These are phyloP conservation scores for Tribolium madens DNA, from an alignment of 1,140 invertebrate species.

Conservation along the genomic window DNA sequence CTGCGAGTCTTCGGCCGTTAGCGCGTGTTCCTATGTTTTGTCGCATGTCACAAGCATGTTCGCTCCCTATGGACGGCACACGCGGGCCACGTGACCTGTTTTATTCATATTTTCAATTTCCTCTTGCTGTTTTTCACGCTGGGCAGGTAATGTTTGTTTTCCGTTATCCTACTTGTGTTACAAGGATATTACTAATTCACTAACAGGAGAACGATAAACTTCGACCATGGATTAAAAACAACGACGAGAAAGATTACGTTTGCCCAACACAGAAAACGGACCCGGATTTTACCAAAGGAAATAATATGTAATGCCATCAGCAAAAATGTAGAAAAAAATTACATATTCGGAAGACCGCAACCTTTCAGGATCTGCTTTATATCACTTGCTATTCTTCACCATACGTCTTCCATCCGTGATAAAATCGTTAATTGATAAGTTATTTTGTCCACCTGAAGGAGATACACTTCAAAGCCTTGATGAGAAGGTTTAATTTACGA, in stretches of 20 bases:
- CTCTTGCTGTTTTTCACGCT: slow-evolving; percentile 49
- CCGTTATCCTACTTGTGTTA: slow-evolving; percentile 43
- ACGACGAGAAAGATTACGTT: slow-evolving; percentile 2
- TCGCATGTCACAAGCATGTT: slow-evolving; percentile 48
- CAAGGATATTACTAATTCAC: slow-evolving; percentile 45
- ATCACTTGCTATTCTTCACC: too few species aligned
- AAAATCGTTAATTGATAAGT: too few species aligned
- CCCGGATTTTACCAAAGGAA: too few species aligned
- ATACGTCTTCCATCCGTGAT: too few species aligned
- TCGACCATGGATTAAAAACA: slow-evolving; percentile 11
- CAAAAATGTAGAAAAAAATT: not conserved
- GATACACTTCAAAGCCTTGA: not conserved
- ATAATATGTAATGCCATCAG: too few species aligned
- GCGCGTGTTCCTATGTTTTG: slow-evolving; percentile 35
- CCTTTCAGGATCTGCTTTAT: too few species aligned
- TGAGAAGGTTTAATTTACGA: not conserved
- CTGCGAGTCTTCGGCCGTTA: slow-evolving; percentile 22
- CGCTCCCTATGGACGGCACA: slow-evolving; percentile 47
- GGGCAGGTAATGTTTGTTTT: slow-evolving; percentile 43
- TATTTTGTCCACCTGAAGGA: not conserved
- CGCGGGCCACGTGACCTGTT: slow-evolving; percentile 55
- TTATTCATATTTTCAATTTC: slow-evolving; percentile 61
- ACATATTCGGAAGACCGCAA: too few species aligned
- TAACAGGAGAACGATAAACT: slow-evolving; percentile 35
- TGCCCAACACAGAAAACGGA: not conserved